Conservation (phyloP, 2,888 invertebrate species). For the Pseudanteris insignis region DNA sequence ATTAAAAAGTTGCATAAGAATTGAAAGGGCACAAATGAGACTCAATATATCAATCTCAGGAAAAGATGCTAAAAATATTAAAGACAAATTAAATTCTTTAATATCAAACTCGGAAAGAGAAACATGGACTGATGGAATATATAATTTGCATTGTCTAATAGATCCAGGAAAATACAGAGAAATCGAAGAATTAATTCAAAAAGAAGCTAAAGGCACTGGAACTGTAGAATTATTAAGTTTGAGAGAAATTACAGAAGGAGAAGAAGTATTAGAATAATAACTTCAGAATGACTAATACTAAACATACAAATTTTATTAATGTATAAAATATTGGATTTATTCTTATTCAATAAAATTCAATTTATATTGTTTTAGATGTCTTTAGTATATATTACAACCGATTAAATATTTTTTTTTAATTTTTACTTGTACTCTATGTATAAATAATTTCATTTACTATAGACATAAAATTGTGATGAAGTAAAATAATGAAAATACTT, state of each 20-base stretch:
- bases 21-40: slow-evolving; percentile 96
- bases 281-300: background rate
- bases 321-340: background rate
- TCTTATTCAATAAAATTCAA: no score
- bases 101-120: slow-evolving; percentile 84
- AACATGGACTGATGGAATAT: slow-evolving; percentile 82
- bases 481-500: no score
- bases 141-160: slow-evolving; percentile 83
- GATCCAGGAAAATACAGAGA: slow-evolving; percentile 93
- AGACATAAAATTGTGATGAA: no score
- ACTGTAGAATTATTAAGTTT: slow-evolving; percentile 88
- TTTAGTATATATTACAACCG: no score
- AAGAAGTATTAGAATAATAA: slow-evolving; percentile 74
- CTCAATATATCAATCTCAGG: slow-evolving; percentile 81
- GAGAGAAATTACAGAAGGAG: slow-evolving; percentile 90
- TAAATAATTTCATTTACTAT: no score
- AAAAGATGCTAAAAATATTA: slow-evolving; percentile 84
- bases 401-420: no score
- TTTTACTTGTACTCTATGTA: no score
- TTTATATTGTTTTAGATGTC: no score
- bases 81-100: slow-evolving; percentile 82
- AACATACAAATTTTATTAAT: background rate
- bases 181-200: slow-evolving; percentile 85
- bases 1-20: slow-evolving; percentile 83
- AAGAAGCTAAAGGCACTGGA: slow-evolving; percentile 89